A percentile compares a stretch with the other conserved stretches of the same genome.
Conservation (phyloP, 2,888 invertebrate genomes). For the Drosophila acutilabella region DNA sequence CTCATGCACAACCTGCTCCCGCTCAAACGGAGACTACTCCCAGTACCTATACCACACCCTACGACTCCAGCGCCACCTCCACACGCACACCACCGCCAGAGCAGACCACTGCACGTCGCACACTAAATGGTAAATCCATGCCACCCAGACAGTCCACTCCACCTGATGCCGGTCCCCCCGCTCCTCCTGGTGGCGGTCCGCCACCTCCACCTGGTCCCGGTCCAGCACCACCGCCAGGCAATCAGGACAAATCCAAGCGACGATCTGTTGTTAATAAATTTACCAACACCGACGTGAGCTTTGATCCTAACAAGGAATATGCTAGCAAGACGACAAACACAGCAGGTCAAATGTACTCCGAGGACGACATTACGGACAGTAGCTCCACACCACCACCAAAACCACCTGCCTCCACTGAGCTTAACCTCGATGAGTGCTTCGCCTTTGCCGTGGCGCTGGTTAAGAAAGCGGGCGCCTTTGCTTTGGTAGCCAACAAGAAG, state of each 20-base stretch:
- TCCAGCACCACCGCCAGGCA: not conserved
- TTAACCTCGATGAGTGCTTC: slow-evolving; percentile 40
- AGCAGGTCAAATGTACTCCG: slow-evolving; percentile 29
- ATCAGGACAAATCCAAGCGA: not conserved
- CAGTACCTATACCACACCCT: not conserved
- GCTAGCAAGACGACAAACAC: slow-evolving; percentile 61
- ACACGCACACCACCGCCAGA: not conserved
- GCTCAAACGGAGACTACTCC: not conserved
- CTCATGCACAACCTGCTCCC: too few species aligned
- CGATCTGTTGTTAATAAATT: slow-evolving; percentile 1
- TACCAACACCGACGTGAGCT: slow-evolving; percentile 57
- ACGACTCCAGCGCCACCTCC: not conserved
- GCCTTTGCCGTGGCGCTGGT: slow-evolving; percentile 45
- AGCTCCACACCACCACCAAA: not conserved
- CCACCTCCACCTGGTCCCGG: not conserved
- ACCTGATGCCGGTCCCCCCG: not conserved
- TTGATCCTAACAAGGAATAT: slow-evolving; percentile 57
- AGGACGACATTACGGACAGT: not conserved
- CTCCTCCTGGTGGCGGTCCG: too few species aligned
- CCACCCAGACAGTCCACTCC: too few species aligned
- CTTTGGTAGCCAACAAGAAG: slow-evolving; percentile 25
- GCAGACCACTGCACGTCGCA: too few species aligned
- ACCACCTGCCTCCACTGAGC: not conserved
- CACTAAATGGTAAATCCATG: too few species aligned
- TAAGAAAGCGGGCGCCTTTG: slow-evolving; percentile 39